Base-by-base conservation (phyloP, 2,113 vertebrate species). In the Ameiurus melas region DNA sequence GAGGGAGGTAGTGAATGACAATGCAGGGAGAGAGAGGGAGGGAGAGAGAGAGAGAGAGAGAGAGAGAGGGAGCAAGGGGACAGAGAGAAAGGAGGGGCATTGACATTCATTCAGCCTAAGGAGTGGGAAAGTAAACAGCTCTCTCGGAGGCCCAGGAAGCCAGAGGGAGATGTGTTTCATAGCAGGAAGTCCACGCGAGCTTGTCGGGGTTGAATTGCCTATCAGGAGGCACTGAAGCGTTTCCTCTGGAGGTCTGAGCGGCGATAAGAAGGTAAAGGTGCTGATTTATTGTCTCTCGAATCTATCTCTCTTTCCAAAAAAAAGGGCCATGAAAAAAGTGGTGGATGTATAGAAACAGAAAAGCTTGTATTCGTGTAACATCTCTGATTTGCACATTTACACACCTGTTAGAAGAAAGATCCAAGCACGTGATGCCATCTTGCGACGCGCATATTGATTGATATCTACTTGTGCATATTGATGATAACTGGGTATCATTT, bases 41-140 rank as follows among this genome's bases (percentile, higher is more conserved):
- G 92, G 88, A 86, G 91, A 85, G 89, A 70, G 43, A 87, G 75
- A 90, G 91, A 88, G 83, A 47, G 43, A 1, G 43, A 47, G 90
- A 87, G 91, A 64, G 33, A 84, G 78, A 16, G 36, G 2, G 57
- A 20, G 92, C 86, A 71, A 92, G 93, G 88, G 87, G 91, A 85
- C 90, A 70, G 47, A 87, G 75, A 90, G 91, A 71, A 89, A 87
- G 88, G 91, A 90, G 94, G 90, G 66, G 86, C 60, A 60, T 90
- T 93, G 57, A 85, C 53, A 75, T 91, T 93, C 93, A 92, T 92
- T 90, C n/a, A 82, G 77, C 30, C 39, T 82, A 47, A 84, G 87
- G 58, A 73, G 89, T 94, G 93, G 93, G 94, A 93, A 95, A 95
- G 94, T 95, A 93, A 95, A 94, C 92, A 94, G 91, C 89, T 86